phyloP scores from a whole-genome alignment of 2,888 invertebrate genomes.

The Maniola hyperantus region DNA sequence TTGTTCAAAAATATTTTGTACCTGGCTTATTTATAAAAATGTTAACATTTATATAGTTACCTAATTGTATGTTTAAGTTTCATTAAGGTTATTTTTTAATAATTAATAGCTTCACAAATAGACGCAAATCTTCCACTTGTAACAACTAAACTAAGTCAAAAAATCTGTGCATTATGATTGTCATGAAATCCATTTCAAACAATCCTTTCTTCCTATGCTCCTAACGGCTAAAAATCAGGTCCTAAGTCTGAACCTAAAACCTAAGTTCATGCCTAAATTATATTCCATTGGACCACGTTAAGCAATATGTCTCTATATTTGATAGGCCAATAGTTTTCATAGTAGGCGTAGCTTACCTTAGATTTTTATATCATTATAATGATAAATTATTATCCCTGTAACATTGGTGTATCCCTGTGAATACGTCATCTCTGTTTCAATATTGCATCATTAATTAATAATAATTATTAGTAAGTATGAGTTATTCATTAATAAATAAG shows the following conservation, averaged over 20 bases:
- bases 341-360: slow-evolving; percentile 74
- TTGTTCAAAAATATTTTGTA: too few relatives aligned
- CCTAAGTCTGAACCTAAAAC: slow-evolving; percentile 52
- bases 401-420: slow-evolving; percentile 53
- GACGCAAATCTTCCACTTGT: not conserved
- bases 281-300: slow-evolving; percentile 79
- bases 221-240: slow-evolving; percentile 23
- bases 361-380: slow-evolving; percentile 66
- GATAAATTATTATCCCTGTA: slow-evolving; percentile 38
- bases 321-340: slow-evolving; percentile 67
- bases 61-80: too few relatives aligned
- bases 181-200: not conserved
- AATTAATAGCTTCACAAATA: not conserved
- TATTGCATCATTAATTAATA: slow-evolving; percentile 17
- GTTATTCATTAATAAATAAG: slow-evolving; percentile 14
- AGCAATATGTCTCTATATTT: slow-evolving; percentile 78
- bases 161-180: too few relatives aligned
- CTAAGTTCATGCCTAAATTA: slow-evolving; percentile 63
- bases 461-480: not conserved
- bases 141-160: not conserved
- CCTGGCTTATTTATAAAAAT: too few relatives aligned
- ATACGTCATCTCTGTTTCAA: slow-evolving; percentile 32
- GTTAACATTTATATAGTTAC: too few relatives aligned
- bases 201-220: slow-evolving; percentile 20
- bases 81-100: too few relatives aligned